Evolutionary conservation across 2,797 vertebrate genomes (phyloP).

Genomic region (Melanotaenia nigrans): DNA sequence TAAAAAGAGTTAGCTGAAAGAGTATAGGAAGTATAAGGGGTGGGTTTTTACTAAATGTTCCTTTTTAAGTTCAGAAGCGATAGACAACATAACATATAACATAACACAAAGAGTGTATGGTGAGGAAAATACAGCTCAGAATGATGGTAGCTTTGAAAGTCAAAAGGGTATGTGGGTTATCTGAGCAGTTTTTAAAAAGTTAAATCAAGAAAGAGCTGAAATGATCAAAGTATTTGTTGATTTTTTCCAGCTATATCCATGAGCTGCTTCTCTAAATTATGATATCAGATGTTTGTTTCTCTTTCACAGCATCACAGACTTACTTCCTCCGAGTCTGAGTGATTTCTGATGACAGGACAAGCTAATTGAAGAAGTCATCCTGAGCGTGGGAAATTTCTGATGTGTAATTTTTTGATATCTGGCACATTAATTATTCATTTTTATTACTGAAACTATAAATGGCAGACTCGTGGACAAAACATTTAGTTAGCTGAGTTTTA

Average conservation of each 20-base stretch:
- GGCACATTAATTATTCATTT: constrained; percentile 1
- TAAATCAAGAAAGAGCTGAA: not conserved
- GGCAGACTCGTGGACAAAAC: not conserved
- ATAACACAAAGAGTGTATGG: too few relatives aligned
- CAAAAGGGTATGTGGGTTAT: not conserved
- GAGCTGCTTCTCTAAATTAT: not conserved
- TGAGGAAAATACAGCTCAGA: too few relatives aligned
- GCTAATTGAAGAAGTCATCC: not conserved
- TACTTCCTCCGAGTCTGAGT: not conserved
- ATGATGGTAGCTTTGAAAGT: not conserved
- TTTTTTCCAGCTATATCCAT: not conserved
- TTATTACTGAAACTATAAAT: not conserved
- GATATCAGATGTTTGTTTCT: not conserved
- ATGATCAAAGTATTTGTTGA: not conserved
- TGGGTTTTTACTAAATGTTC: not conserved
- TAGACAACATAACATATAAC: too few relatives aligned
- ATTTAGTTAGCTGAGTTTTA: not conserved
- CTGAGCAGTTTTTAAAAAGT: not conserved
- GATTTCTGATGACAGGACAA: not conserved
- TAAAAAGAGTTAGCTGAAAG: not conserved
- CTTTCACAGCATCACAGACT: not conserved
- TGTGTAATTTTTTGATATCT: not conserved
- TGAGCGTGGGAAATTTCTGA: not conserved
- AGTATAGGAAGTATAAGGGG: not conserved
- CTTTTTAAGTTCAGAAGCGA: too few relatives aligned